Percentiles rank a stretch among this genome's conserved stretches.
Evolutionary conservation across 2,888 invertebrate species (phyloP).

Genomic region (Mimachlamys varia): DNA sequence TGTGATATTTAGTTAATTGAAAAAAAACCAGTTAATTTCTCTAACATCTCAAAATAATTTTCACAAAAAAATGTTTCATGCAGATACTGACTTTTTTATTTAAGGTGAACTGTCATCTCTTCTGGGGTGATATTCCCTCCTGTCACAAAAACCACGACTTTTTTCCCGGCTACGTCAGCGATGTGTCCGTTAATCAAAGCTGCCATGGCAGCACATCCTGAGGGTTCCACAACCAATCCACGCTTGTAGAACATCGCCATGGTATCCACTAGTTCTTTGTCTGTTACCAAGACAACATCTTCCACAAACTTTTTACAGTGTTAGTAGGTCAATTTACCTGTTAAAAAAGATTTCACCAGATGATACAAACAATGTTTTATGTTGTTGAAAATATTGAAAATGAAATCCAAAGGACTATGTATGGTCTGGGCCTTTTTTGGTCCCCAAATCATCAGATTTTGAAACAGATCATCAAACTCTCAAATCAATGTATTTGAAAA

Average conservation of each 20-base stretch:
- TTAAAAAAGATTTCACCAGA: constrained; percentile 28
- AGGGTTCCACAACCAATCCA: constrained; percentile 78
- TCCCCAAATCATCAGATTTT: too few relatives aligned
- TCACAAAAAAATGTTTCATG: not conserved
- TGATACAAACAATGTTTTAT: not conserved
- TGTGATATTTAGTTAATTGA: too few relatives aligned
- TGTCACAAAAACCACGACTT: constrained; percentile 76
- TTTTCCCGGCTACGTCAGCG: constrained; percentile 72
- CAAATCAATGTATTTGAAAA: too few relatives aligned
- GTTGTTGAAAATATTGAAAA: not conserved
- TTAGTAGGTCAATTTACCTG: constrained; percentile 72
- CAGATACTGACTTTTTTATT: not conserved
- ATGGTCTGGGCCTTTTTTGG: too few relatives aligned
- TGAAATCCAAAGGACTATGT: not conserved
- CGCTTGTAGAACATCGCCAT: constrained; percentile 69
- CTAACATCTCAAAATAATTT: not conserved
- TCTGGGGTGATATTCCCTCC: constrained; percentile 76
- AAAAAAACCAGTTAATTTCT: too few relatives aligned
- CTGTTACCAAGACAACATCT: constrained; percentile 77
- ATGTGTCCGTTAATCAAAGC: constrained; percentile 73
- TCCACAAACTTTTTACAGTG: constrained; percentile 74
- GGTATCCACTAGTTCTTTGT: constrained; percentile 73
- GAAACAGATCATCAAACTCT: too few relatives aligned
- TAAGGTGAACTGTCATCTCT: constrained; percentile 59
- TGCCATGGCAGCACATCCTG: constrained; percentile 77